Evolutionary conservation across 2,888 invertebrate species (phyloP), one percentile per base, ranked within the genome.

Genomic region (Apantesis nais): DNA sequence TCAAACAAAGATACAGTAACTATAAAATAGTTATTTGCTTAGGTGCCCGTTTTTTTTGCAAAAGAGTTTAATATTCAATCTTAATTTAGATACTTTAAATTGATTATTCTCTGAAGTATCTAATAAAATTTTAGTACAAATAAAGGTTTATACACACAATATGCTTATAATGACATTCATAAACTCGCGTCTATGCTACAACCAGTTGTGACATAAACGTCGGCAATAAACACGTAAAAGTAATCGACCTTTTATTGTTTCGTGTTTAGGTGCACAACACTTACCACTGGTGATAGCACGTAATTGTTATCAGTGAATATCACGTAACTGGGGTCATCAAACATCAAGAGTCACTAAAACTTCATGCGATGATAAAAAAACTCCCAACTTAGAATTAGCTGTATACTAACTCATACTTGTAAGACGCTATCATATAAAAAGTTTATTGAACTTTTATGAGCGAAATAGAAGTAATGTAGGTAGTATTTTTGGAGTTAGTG

Each of bases 171-270:
- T 64, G 41, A 58, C 41, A 55, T 63, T 63, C 58, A 64, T 68
- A 64, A 68, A 68, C 58, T 7, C 55, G 63, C 55, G 41, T 8
- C 34, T 41, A 39, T 39, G 34, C n/a, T 44, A n/a, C 25, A 58
- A 63, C 31, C 48, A 62, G 61, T 62, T 34, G 25, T 62, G n/a
- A 48, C 39, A 55, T 67, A 48, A 61, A 68, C 37, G 52, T 16
- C 9, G 55, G 19, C 25, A 64, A 64, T 64, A 31, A 25, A 41
- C 25, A 52, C 34, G 41, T 68, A 68, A 68, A 68, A 41, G 63
- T 68, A 68, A 68, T 68, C 55, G 41, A 34, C 64, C 58, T 64
- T 64, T 68, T 68, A 68, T 64, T 68, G 55, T 52, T 55, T n/a
- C 55, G 22, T 39, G 63, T 63, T 63, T 55, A 64, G 55, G 55